Percentiles rank a stretch among this genome's conserved stretches.
Evolutionary conservation across 1,140 invertebrate genomes (phyloP).

Genomic region (Temnothorax curvispinosus): DNA sequence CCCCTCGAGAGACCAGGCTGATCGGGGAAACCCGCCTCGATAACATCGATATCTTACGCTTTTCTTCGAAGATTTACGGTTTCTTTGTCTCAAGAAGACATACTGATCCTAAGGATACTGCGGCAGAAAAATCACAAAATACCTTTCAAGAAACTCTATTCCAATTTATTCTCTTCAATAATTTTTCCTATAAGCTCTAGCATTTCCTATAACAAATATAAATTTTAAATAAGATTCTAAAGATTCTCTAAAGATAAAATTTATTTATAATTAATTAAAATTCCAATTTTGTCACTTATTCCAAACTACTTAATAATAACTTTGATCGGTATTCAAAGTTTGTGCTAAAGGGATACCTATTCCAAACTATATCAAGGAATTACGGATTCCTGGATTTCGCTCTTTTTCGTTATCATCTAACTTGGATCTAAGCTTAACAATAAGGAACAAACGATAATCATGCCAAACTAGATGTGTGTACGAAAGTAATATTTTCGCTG

Average conservation of each 20-base stretch:
- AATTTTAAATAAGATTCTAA: background rate
- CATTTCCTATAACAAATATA: background rate
- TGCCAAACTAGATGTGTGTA: background rate
- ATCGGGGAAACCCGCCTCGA: slow-evolving; percentile 25
- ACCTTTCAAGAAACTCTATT: background rate
- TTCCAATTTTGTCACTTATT: background rate
- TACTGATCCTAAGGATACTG: background rate
- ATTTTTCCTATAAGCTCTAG: background rate
- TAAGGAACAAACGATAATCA: background rate
- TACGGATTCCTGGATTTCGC: background rate
- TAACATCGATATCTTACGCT: slow-evolving; percentile 37
- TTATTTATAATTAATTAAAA: background rate
- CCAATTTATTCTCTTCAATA: background rate
- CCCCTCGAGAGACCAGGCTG: slow-evolving; percentile 2
- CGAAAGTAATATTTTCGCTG: background rate
- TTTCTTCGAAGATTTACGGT: slow-evolving; percentile 48
- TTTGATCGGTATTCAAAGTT: background rate
- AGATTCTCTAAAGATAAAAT: background rate
- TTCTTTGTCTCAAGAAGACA: slow-evolving; percentile 31
- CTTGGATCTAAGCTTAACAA: background rate
- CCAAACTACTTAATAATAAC: background rate
- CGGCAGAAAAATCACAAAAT: background rate
- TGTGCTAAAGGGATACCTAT: background rate
- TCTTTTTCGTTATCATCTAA: background rate
- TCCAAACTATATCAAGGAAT: background rate